These are phyloP conservation scores for Anisognathus igniventris DNA, from an alignment of 2,797 vertebrate species.

Conservation along the genomic window DNA sequence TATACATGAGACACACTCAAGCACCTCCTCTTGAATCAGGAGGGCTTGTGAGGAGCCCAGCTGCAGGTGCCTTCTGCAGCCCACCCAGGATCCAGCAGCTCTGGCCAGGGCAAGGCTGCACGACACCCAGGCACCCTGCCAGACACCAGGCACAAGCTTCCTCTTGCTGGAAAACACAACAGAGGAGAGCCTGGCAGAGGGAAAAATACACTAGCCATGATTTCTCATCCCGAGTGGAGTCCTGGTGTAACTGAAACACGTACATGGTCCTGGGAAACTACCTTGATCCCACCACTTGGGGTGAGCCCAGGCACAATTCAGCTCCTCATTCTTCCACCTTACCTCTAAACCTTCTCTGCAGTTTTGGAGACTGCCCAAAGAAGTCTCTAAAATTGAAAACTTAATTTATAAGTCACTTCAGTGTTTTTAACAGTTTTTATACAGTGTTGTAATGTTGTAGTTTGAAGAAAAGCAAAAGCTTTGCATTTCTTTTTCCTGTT, in stretches of 20 bases:
- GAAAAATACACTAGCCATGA: background rate
- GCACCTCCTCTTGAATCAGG: background rate
- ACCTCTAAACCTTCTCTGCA: accelerated
- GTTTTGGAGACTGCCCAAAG: background rate
- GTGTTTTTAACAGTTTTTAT: background rate
- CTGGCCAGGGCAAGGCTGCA: background rate
- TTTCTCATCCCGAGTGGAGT: background rate
- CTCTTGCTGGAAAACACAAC: background rate
- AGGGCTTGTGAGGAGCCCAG: background rate
- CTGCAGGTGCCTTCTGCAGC: background rate
- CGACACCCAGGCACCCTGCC: background rate
- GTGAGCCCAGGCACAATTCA: background rate
- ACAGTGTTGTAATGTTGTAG: background rate
- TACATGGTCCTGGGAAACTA: accelerated
- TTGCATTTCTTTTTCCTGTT: background rate
- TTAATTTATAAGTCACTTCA: background rate
- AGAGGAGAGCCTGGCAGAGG: background rate
- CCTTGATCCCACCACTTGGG: accelerated
- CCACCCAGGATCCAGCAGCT: background rate
- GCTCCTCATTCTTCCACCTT: background rate
- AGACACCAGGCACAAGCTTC: background rate
- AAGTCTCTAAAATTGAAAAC: background rate
- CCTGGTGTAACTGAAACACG: accelerated
- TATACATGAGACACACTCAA: accelerated
- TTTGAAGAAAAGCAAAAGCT: background rate